Evolutionary conservation across 2,797 vertebrate genomes (phyloP).

Genomic region (Triplophysa bombifrons): DNA sequence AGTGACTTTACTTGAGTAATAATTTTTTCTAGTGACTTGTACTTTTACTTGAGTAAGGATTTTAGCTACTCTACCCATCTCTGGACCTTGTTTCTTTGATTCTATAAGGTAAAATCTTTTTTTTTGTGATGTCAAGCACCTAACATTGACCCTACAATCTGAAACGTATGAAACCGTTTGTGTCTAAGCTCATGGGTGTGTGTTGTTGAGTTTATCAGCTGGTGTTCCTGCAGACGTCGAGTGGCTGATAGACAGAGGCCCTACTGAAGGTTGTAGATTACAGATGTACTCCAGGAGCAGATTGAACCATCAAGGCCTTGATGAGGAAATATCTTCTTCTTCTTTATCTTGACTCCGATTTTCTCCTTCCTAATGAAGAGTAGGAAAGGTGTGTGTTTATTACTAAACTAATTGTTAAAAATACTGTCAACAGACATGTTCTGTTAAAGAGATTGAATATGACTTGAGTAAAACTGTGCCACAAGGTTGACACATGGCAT

Average conservation of each 20-base stretch:
- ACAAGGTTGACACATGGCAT: too few species aligned
- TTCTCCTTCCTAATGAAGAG: conserved; percentile 11
- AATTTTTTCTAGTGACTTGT: too few species aligned
- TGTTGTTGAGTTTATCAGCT: conserved; percentile 42
- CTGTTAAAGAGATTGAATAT: too few species aligned
- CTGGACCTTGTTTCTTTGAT: too few species aligned
- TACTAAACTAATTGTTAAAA: neutral
- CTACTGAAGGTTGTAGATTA: conserved; percentile 18
- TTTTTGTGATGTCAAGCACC: too few species aligned
- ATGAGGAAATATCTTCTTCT: conserved; percentile 39
- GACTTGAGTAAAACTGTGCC: too few species aligned
- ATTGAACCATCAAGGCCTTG: conserved; percentile 39
- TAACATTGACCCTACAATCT: too few species aligned
- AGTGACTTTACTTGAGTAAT: too few species aligned
- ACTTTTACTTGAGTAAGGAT: too few species aligned
- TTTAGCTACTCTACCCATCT: too few species aligned
- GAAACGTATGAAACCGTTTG: neutral
- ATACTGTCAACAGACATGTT: too few species aligned
- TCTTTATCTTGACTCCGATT: conserved; percentile 39
- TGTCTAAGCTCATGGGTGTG: conserved; percentile 10
- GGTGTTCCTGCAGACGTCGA: conserved; percentile 24
- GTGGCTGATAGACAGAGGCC: conserved; percentile 34
- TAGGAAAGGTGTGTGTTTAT: conserved; percentile 21
- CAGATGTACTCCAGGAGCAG: conserved; percentile 30
- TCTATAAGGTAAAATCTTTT: too few species aligned